phyloP scores from a whole-genome alignment of 2,797 vertebrate species.

The Amblyopsis hoosieri region DNA sequence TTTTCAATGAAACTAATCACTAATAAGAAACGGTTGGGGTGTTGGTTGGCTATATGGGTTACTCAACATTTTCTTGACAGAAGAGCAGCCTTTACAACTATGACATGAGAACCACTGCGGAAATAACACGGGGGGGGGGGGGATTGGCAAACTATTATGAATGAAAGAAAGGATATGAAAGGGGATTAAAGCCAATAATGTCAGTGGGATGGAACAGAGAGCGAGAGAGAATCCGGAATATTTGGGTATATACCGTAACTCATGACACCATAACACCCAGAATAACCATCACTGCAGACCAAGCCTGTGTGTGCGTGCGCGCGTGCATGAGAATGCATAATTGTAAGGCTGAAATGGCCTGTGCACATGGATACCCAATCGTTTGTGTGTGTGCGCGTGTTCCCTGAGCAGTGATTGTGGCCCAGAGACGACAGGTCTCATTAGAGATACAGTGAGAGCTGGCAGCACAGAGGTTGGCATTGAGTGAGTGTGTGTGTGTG shows the following conservation, averaged over 20 bases:
- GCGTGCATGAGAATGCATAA: neutral
- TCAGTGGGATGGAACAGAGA: neutral
- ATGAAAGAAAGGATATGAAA: neutral
- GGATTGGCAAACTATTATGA: neutral
- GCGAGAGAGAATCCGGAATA: neutral
- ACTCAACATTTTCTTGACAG: neutral
- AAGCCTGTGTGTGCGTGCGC: neutral
- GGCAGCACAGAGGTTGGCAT: conserved; percentile 36
- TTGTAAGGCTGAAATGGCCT: neutral
- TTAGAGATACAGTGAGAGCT: conserved; percentile 38
- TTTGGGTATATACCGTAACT: neutral
- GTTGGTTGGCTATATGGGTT: neutral
- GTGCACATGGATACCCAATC: neutral
- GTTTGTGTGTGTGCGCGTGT: conserved; percentile 1
- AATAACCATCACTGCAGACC: neutral
- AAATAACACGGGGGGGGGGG: neutral
- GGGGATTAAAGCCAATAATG: neutral
- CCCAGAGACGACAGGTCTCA: conserved; percentile 46
- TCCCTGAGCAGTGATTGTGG: conserved; percentile 34
- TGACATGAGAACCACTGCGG: conserved; percentile 11
- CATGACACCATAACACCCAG: neutral
- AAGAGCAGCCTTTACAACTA: conserved; percentile 3
- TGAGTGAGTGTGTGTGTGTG: conserved; percentile 13
- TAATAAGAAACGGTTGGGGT: neutral
- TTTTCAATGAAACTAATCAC: neutral